phyloP scores from a whole-genome alignment of 2,797 vertebrate species.

The Toxotes lorentzi region DNA sequence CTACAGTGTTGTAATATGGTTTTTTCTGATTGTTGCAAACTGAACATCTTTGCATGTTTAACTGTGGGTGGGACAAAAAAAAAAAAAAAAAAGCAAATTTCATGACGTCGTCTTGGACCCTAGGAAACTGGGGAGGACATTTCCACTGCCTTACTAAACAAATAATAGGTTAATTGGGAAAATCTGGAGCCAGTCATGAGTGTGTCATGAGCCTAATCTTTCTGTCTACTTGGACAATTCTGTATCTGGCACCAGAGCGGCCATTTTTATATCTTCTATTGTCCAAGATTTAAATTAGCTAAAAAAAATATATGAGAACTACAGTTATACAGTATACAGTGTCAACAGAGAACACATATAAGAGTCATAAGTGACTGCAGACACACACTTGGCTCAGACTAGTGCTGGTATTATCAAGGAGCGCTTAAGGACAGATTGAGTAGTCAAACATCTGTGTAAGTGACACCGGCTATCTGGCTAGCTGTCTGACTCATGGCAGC shows the following conservation, averaged over 20 bases:
- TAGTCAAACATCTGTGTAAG: conserved; percentile 66
- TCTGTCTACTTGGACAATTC: not conserved
- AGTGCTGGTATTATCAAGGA: conserved; percentile 34
- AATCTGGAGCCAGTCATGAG: not conserved
- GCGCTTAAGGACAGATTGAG: conserved; percentile 57
- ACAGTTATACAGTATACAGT: not conserved
- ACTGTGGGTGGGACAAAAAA: not conserved
- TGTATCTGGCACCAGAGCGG: not conserved
- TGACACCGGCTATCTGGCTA: conserved; percentile 63
- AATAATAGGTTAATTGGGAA: not conserved
- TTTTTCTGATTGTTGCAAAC: conserved; percentile 11
- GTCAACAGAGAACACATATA: conserved; percentile 1
- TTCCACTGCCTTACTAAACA: not conserved
- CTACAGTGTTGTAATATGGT: not conserved
- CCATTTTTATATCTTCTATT: not conserved
- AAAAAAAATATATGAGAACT: conserved; percentile 4
- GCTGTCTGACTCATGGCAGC: conserved; percentile 62
- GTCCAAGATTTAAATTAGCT: conserved; percentile 12
- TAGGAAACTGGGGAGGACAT: not conserved
- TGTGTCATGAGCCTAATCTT: not conserved
- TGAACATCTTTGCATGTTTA: not conserved
- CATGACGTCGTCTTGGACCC: not conserved
- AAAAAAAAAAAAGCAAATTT: not conserved
- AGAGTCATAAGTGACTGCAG: conserved; percentile 31
- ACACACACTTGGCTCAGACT: conserved; percentile 43